phyloP scores from a whole-genome alignment of 2,888 invertebrate genomes.

The Polydesmus complanatus region DNA sequence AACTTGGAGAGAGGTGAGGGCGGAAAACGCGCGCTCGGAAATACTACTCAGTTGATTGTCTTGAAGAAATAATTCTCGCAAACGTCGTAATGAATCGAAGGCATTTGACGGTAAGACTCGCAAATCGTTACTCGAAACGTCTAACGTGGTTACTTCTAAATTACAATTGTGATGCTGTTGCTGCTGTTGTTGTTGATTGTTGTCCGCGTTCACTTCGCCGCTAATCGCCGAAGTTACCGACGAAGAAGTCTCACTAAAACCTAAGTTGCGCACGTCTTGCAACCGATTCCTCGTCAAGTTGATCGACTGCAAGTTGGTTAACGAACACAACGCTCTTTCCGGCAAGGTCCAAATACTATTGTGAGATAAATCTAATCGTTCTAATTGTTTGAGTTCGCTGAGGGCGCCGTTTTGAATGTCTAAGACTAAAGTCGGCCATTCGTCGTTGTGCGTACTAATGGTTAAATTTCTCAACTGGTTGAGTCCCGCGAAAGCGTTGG shows the following conservation, averaged over 20 bases:
- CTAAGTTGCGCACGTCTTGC: constrained; percentile 62
- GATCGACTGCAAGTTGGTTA: constrained; percentile 38
- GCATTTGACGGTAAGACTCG: constrained; percentile 56
- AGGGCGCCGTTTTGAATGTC: constrained; percentile 60
- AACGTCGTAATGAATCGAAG: constrained; percentile 54
- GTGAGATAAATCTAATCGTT: constrained; percentile 60
- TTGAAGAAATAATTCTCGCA: constrained; percentile 65
- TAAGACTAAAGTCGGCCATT: constrained; percentile 65
- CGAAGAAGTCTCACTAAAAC: constrained; percentile 30
- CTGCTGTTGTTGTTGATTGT: constrained; percentile 9
- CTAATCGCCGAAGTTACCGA: neutral
- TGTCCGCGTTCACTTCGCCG: neutral
- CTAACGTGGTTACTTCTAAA: constrained; percentile 37
- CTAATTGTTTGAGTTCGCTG: constrained; percentile 60
- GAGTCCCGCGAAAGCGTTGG: constrained; percentile 44
- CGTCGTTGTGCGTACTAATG: constrained; percentile 59
- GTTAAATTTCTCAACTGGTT: constrained; percentile 50
- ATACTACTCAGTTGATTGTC: constrained; percentile 69
- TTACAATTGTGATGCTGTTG: constrained; percentile 18
- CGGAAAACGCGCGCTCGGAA: constrained; percentile 61
- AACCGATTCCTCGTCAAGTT: constrained; percentile 63
- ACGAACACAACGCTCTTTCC: constrained; percentile 21
- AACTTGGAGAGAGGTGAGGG: constrained; percentile 60
- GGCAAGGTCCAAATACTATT: constrained; percentile 30
- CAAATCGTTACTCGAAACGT: constrained; percentile 59